Base-by-base conservation (phyloP, 2,888 invertebrate species). In the Epicampocera succincta region DNA sequence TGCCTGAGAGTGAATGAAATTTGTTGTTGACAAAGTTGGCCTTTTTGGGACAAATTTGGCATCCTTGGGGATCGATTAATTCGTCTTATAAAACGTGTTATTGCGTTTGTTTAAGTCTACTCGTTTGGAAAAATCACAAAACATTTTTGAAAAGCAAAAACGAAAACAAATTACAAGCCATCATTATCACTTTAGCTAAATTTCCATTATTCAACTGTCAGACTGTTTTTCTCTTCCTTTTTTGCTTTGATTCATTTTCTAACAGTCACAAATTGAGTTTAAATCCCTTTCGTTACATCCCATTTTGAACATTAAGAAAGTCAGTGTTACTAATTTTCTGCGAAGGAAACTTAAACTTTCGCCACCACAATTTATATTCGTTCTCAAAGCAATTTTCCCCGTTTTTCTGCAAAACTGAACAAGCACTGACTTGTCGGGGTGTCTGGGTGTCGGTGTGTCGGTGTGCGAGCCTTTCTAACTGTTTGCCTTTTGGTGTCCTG, bases 291-390 rank as follows among this genome's bases (percentile, higher is more conserved):
- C 52, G 60, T 68, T 48, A 65, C 54, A 54, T 17, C 13, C 54
- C 13, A n/a, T 42, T 17, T 19, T 4, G 5, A 15, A 19, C 68
- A 60, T 78, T 78, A 72, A 58, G 71, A 73, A 84, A 85, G 82
- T 82, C 86, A 84, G 82, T 86, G 85, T 85, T 81, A 85, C 88
- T 79, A 89, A 88, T 87, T 86, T 72, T 85, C 63, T 60, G 69
- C 33, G 9, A 33, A 33, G 33, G 54, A 69, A 69, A 48, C 15
- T 68, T 50, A 61, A 75, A 78, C 82, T 87, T 88, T 87, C 86
- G 74, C 71, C 74, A 63, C 58, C 72, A 79, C 73, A 66, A 60
- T 58, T 40, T 56, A 17, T 74, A 66, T 48, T 40, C 68, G 13
- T 68, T 73, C 61, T 56, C 25, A 12, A 54, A 56, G 13, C n/a